Evolutionary conservation across 2,113 vertebrate species (phyloP), one percentile per base, ranked within the genome.

Genomic region (Turnix velox): DNA sequence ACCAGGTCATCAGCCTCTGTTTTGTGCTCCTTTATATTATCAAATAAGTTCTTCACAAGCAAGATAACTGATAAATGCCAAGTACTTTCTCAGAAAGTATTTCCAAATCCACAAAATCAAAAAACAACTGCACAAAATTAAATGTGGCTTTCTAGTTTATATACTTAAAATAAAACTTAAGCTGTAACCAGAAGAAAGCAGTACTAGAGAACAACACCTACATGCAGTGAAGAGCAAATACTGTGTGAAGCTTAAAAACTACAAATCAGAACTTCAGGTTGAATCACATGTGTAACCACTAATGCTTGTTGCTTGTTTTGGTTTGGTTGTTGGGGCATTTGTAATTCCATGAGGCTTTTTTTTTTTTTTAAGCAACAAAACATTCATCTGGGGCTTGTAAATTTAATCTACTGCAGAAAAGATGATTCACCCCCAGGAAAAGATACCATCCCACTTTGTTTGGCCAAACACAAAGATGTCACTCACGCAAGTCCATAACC

Each of bases 61-160:
- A 75, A 71, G 39, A 16, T 10, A 57, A 23, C 15, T 18, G 37
- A 69, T 52, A 84, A 92, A 90, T 1, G 14, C n/a, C 46, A 40
- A 0, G 0, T 14, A 62, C 2, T 0, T 46, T 77, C 71, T 85
- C 51, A 75, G 58, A 86, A 86, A 72, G 20, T 2, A 71, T 15
- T 67, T 71, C 80, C 75, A 75, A 84, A 96, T 54, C 30, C 33
- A 23, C 23, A 3, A 94, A 93, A 91, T 23, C 31, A 87, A 87
- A 92, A 94, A 87, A 10, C 74, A 58, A 66, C 24, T 18, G 37
- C 0, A 1, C 14, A 67, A 88, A 75, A 61, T 4, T 19, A 77
- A 92, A 76, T 39, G 24, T 35, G 55, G 62, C 16, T 84, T 39
- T 84, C 31, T 23, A 23, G 52, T 72, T 72, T 23, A 37, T 51